Percentiles rank a stretch among this genome's conserved stretches.
These are phyloP conservation scores for Neodiprion pinetum DNA, from an alignment of 1,140 invertebrate species.

Conservation along the genomic window DNA sequence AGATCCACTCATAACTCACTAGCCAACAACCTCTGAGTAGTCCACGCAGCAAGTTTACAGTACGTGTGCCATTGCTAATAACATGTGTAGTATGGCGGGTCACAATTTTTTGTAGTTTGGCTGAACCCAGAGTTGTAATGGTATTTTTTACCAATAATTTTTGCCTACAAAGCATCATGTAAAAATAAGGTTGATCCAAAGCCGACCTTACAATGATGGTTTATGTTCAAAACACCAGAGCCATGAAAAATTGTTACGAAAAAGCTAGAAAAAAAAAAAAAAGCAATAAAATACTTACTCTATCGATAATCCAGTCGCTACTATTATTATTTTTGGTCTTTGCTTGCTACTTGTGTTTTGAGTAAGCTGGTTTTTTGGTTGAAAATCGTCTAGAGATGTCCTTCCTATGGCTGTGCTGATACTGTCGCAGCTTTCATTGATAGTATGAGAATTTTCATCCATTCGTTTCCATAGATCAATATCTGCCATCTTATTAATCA, in stretches of 20 bases:
- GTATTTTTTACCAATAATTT: constrained; percentile 47
- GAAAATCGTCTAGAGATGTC: constrained; percentile 44
- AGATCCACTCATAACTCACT: constrained; percentile 54
- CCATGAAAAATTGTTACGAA: constrained; percentile 10
- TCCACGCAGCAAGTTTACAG: constrained; percentile 58
- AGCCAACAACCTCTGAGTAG: constrained; percentile 62
- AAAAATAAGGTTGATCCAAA: constrained; percentile 15
- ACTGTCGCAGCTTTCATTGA: constrained; percentile 1
- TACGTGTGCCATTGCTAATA: constrained; percentile 55
- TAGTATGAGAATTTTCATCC: constrained; percentile 7
- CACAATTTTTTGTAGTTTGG: constrained; percentile 45
- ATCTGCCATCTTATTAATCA: constrained; percentile 42
- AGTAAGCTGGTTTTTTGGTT: constrained; percentile 25
- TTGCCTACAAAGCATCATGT: constrained; percentile 41
- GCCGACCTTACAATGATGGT: neutral
- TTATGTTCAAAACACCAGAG: constrained; percentile 14
- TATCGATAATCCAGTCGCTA: constrained; percentile 47
- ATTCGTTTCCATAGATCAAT: constrained; percentile 32
- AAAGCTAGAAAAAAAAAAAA: constrained; percentile 10
- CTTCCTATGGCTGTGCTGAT: constrained; percentile 16
- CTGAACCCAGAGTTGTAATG: constrained; percentile 43
- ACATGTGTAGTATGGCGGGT: constrained; percentile 57
- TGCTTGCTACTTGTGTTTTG: constrained; percentile 17
- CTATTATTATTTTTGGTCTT: constrained; percentile 43
- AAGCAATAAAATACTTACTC: constrained; percentile 35